A percentile compares a stretch with the other conserved stretches of the same genome.
phyloP scores from a whole-genome alignment of 30 jellyfish, hydroid and myxozoan species.

The Pseudorhiza aurosa region DNA sequence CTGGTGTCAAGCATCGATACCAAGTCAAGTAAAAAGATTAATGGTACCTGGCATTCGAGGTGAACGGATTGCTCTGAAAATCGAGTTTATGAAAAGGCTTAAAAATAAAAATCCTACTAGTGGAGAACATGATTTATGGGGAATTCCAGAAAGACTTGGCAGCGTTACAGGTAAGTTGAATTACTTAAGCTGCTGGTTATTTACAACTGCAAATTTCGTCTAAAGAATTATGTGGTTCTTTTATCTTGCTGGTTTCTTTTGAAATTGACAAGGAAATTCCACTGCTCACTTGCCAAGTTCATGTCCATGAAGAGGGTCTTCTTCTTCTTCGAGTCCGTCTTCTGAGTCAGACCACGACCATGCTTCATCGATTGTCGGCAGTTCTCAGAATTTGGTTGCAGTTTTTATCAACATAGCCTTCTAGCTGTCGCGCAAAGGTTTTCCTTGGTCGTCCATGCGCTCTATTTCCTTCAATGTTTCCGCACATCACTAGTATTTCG shows the following conservation, averaged over 20 bases:
- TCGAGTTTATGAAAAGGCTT: constrained; percentile 13
- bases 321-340: too few relatives aligned
- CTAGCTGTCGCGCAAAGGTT: neutral
- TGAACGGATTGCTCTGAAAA: constrained; percentile 70
- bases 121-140: constrained; percentile 20
- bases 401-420: too few relatives aligned
- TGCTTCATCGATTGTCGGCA: too few relatives aligned
- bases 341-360: too few relatives aligned
- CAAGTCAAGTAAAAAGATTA: constrained; percentile 45
- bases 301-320: too few relatives aligned
- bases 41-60: constrained; percentile 91
- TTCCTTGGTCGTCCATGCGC: neutral
- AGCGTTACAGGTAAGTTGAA: constrained; percentile 41
- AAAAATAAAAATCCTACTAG: neutral
- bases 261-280: too few relatives aligned
- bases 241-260: too few relatives aligned
- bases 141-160: constrained; percentile 91
- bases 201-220: too few relatives aligned
- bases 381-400: too few relatives aligned
- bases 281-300: too few relatives aligned
- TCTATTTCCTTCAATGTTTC: neutral
- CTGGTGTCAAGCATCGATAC: constrained; percentile 6
- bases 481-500: neutral
- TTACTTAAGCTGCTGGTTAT: too few relatives aligned
- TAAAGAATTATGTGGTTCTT: too few relatives aligned